phyloP scores from a whole-genome alignment of 2,888 invertebrate species.

The Notodonta dromedarius region DNA sequence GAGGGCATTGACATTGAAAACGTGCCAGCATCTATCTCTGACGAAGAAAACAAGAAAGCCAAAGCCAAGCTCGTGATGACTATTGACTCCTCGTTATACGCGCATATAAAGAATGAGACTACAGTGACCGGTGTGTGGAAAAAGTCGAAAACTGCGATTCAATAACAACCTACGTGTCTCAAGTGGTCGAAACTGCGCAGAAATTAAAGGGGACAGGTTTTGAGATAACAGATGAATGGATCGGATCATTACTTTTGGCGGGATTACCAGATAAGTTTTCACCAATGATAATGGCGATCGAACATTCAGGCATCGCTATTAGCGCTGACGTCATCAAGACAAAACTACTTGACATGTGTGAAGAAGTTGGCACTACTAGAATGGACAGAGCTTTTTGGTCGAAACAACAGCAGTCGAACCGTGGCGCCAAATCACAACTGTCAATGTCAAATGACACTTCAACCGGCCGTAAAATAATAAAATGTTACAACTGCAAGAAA shows the following conservation, averaged over 20 bases:
- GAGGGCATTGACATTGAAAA: constrained; percentile 8
- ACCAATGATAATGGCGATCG: constrained; percentile 13
- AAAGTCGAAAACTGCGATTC: constrained; percentile 10
- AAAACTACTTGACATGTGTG: constrained; percentile 12
- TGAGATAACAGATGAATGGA: constrained; percentile 12
- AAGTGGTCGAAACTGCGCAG: constrained; percentile 16
- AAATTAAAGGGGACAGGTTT: constrained; percentile 13
- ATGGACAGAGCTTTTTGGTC: constrained; percentile 8
- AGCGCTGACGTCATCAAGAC: constrained; percentile 16
- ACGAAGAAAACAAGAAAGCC: constrained; percentile 7
- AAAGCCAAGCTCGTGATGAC: constrained; percentile 16
- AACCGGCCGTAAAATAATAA: too few relatives aligned
- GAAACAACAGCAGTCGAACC: too few relatives aligned
- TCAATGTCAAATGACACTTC: too few relatives aligned
- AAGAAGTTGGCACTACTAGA: constrained; percentile 8
- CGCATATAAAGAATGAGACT: constrained; percentile 14
- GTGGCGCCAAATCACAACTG: too few relatives aligned
- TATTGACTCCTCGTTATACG: constrained; percentile 9
- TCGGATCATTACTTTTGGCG: constrained; percentile 15
- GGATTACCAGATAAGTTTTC: constrained; percentile 12
- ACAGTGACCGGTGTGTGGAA: constrained; percentile 3
- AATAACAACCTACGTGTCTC: constrained; percentile 13
- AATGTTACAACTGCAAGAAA: constrained; percentile 5
- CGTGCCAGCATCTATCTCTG: neutral
- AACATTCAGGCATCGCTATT: constrained; percentile 12